Base-by-base conservation (phyloP, 2,888 invertebrate species). In the Therioaphis trifolii region DNA sequence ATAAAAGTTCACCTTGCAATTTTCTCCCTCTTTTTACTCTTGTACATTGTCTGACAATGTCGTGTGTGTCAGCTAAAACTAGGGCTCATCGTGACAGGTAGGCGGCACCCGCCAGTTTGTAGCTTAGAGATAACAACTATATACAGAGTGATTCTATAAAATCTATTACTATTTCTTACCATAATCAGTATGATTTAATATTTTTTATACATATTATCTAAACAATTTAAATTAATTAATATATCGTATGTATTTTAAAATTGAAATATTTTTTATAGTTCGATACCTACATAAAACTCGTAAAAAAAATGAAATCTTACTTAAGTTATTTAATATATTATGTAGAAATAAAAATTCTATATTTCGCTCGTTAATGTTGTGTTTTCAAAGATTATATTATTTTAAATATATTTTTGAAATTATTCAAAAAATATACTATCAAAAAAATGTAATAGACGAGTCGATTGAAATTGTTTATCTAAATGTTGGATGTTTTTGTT, bases 51-150 rank as follows among this genome's bases (percentile, higher is more conserved):
- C 18, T 72, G 61, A 74, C 61, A 74, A 52, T 61, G 80, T 71
- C 61, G 61, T 63, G 74, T 68, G 68, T 66, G 63, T 74, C 82
- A 74, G 82, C 82, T 63, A 21, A 74, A 82, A 82, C 74, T 82
- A 82, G 82, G 72, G 72, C 82, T 82, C 63, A 63, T 74, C 74
- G 74, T 80, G 80, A 80, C 82, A 74, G 82, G 63, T 74, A 74
- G 82, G 82, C 82, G 82, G 82, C 35, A 63, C 82, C 66, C 49
- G 24, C 49, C 27, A 49, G 72, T 52, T 63, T 24, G 35, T 72
- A n/a, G 63, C 52, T 55, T 55, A 24, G 35, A 79, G 66, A 77
- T 77, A 77, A 77, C 61, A 35, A 68, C 40, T 79, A 24, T 66
- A 52, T 82, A 82, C 82, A 74, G 82, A 72, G 82, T 15, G 82